Evolutionary conservation across 92 coral and sea anemone genomes (phyloP).

Genomic region (Heliopora coerulea): DNA sequence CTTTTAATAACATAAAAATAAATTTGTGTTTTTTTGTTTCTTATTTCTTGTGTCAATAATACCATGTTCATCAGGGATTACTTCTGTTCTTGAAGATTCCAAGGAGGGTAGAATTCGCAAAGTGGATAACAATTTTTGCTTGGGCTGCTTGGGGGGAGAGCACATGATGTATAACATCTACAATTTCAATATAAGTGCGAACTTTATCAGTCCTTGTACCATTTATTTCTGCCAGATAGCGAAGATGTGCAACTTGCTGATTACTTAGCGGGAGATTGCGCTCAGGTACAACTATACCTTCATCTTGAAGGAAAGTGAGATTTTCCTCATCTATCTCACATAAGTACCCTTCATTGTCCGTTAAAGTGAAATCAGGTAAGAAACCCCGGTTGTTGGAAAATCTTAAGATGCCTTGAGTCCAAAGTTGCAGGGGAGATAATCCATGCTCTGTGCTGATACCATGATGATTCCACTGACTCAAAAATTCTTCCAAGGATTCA

Average conservation of each 20-base stretch:
- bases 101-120: too few relatives aligned
- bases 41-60: background rate
- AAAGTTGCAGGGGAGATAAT: slow-evolving; percentile 40
- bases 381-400: slow-evolving; percentile 45
- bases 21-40: background rate
- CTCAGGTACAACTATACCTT: slow-evolving; percentile 50
- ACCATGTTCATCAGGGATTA: background rate
- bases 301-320: slow-evolving; percentile 12
- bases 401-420: slow-evolving; percentile 40
- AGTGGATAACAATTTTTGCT: background rate
- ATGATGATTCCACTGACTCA: slow-evolving; percentile 45
- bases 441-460: slow-evolving; percentile 44
- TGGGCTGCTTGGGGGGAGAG: background rate
- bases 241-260: slow-evolving; percentile 44
- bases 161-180: slow-evolving; percentile 42
- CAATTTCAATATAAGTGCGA: slow-evolving; percentile 47
- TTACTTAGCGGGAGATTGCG: slow-evolving; percentile 26
- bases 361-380: slow-evolving; percentile 44
- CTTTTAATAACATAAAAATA: background rate
- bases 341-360: slow-evolving; percentile 47
- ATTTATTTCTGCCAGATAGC: background rate
- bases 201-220: slow-evolving; percentile 31
- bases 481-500: slow-evolving; percentile 39
- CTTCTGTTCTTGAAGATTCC: too few relatives aligned
- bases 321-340: slow-evolving; percentile 42